A percentile compares a stretch with the other conserved stretches of the same genome.
Conservation (phyloP, 2,113 vertebrate species). For the Tapirus terrestris region DNA sequence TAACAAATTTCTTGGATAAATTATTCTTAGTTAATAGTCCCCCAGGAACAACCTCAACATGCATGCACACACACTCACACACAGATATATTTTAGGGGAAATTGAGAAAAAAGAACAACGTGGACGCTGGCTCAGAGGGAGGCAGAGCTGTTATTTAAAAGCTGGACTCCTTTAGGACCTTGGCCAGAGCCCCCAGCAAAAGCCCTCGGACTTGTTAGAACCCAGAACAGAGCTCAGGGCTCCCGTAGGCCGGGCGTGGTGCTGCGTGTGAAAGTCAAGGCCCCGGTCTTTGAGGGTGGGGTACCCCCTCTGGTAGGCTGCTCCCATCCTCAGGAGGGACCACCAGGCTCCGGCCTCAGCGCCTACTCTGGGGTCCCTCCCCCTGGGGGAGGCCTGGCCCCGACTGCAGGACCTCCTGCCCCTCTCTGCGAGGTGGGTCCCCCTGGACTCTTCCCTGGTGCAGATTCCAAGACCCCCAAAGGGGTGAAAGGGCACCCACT, state of each 20-base stretch:
- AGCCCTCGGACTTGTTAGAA: neutral
- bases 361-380: rapidly evolving
- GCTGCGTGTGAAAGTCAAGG: rapidly evolving
- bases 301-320: rapidly evolving
- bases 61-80: neutral
- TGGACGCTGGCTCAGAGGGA: neutral
- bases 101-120: neutral
- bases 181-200: neutral
- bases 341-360: neutral
- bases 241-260: rapidly evolving
- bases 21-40: conserved; percentile 88
- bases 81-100: conserved; percentile 56
- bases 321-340: too few species aligned
- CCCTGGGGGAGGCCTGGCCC: rapidly evolving
- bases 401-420: neutral
- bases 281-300: neutral
- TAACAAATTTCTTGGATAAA: conserved; percentile 89
- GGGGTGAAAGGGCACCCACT: rapidly evolving
- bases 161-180: neutral
- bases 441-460: neutral
- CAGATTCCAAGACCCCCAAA: neutral
- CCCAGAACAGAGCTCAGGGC: rapidly evolving
- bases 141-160: neutral
- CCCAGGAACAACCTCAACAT: conserved; percentile 75
- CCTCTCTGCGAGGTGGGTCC: rapidly evolving